Evolutionary conservation across 1,140 invertebrate species (phyloP).

Genomic region (Drusus annulatus): DNA sequence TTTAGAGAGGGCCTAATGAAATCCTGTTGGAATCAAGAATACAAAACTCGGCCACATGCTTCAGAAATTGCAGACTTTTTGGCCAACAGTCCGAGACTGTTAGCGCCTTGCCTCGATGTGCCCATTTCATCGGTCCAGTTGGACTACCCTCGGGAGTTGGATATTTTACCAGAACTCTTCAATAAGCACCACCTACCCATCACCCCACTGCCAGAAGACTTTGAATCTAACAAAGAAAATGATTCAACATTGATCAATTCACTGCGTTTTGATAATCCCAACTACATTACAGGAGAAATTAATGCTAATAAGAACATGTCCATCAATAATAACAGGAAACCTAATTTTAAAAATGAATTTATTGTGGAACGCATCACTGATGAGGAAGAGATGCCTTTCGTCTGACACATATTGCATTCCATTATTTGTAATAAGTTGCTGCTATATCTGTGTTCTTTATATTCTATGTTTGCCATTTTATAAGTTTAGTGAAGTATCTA

Average conservation of each 20-base stretch:
- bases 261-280: conserved; percentile 55
- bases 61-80: conserved; percentile 86
- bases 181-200: conserved; percentile 35
- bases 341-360: conserved; percentile 43
- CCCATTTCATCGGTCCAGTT: conserved; percentile 82
- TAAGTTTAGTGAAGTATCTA: no score
- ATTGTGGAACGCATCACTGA: conserved; percentile 21
- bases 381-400: conserved; percentile 52
- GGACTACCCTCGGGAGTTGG: conserved; percentile 46
- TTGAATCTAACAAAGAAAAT: conserved; percentile 39
- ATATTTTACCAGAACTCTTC: conserved; percentile 45
- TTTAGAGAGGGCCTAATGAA: conserved; percentile 78
- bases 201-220: conserved; percentile 9
- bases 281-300: conserved; percentile 52
- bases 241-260: conserved; percentile 46
- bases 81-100: conserved; percentile 81
- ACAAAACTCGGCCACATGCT: conserved; percentile 81
- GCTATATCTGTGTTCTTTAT: no score
- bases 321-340: conserved; percentile 34
- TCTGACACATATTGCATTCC: conserved; percentile 1
- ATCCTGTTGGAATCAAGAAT: conserved; percentile 83
- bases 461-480: no score
- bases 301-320: conserved; percentile 35
- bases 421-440: no score
- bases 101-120: conserved; percentile 85